Evolutionary conservation across 2,888 invertebrate genomes (phyloP).

Genomic region (Bibio marci): DNA sequence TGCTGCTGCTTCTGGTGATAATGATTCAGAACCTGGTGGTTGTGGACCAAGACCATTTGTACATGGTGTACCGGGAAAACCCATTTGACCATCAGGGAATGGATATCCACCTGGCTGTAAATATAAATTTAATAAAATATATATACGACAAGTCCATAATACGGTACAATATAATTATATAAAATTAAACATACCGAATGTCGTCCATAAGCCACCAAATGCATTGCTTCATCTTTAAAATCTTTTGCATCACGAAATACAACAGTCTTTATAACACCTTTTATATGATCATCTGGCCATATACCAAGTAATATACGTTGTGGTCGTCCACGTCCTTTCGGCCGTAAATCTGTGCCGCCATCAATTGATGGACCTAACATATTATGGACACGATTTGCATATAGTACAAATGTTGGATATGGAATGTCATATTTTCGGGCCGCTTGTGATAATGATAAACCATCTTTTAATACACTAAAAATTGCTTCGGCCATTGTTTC

Average conservation of each 20-base stretch:
- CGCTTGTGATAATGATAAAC: slow-evolving; percentile 74
- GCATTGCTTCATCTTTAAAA: slow-evolving; percentile 52
- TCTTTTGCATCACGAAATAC: slow-evolving; percentile 79
- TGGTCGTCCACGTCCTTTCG: slow-evolving; percentile 79
- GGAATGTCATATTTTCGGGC: slow-evolving; percentile 90
- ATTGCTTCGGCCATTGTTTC: slow-evolving; percentile 93
- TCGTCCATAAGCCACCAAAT: slow-evolving; percentile 38
- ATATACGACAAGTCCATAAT: too few relatives aligned
- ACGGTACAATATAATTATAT: too few relatives aligned
- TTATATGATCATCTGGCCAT: slow-evolving; percentile 89
- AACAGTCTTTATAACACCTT: slow-evolving; percentile 80
- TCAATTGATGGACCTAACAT: slow-evolving; percentile 87
- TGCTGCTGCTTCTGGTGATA: slow-evolving; percentile 57
- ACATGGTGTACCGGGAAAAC: slow-evolving; percentile 38
- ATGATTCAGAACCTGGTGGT: slow-evolving; percentile 34
- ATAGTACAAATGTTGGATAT: slow-evolving; percentile 83
- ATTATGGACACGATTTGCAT: slow-evolving; percentile 84
- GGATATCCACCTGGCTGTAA: slow-evolving; percentile 33
- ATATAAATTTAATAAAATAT: slow-evolving; percentile 8
- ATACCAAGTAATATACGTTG: slow-evolving; percentile 80
- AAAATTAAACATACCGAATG: slow-evolving; percentile 41
- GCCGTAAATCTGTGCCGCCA: slow-evolving; percentile 77
- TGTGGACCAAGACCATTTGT: slow-evolving; percentile 37
- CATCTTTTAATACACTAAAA: slow-evolving; percentile 80
- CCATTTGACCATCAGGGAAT: slow-evolving; percentile 45